Evolutionary conservation across 2,888 invertebrate species (phyloP).

Genomic region (Patella depressa): DNA sequence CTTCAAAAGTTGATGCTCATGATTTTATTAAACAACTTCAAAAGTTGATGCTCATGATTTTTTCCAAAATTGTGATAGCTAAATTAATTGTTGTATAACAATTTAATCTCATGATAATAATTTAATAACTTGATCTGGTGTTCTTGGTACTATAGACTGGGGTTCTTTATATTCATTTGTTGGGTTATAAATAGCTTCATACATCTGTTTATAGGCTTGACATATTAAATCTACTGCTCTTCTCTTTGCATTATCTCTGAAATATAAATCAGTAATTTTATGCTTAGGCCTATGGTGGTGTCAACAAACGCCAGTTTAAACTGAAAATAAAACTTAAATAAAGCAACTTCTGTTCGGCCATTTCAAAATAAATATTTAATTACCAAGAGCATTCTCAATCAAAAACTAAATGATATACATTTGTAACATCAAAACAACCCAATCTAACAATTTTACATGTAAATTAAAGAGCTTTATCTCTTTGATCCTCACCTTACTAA

Average conservation of each 20-base stretch:
- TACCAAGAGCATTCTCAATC: background rate
- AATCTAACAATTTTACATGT: too few relatives aligned
- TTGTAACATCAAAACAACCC: too few relatives aligned
- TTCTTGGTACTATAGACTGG: constrained; percentile 80
- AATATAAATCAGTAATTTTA: constrained; percentile 20
- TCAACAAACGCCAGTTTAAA: background rate
- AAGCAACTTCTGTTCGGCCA: background rate
- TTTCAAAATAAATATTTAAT: background rate
- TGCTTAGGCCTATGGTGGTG: background rate
- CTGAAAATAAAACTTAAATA: background rate
- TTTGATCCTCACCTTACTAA: constrained; percentile 70
- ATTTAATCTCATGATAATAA: constrained; percentile 53
- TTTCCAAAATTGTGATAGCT: too few relatives aligned
- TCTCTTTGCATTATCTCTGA: constrained; percentile 76
- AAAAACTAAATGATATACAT: too few relatives aligned
- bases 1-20: too few relatives aligned
- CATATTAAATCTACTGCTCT: constrained; percentile 88
- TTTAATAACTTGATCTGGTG: constrained; percentile 77
- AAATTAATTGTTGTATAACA: constrained; percentile 4
- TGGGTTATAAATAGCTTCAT: constrained; percentile 84
- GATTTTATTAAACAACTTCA: too few relatives aligned
- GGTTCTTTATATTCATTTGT: constrained; percentile 85
- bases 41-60: too few relatives aligned
- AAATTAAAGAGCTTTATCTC: too few relatives aligned
- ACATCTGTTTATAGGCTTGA: constrained; percentile 89